Percentiles rank a stretch among this genome's conserved stretches.
Conservation (phyloP, 2,113 vertebrate genomes). For the Boulengeromyrus knoepffleri region DNA sequence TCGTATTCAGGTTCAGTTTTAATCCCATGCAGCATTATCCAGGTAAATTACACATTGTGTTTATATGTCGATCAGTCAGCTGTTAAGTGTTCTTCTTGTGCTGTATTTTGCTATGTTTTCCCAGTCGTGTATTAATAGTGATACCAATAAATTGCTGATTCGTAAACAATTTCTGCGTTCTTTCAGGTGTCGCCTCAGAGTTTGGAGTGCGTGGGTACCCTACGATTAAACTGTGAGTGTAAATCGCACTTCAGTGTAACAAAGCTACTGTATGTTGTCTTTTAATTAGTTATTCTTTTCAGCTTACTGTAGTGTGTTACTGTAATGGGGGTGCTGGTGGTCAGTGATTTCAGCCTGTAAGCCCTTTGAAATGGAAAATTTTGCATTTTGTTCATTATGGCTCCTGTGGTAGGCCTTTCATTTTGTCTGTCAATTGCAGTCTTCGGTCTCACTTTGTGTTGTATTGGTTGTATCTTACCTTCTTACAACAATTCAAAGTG, state of each 20-base stretch:
- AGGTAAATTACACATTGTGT: background rate
- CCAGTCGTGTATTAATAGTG: background rate
- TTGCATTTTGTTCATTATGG: background rate
- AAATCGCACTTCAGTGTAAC: background rate
- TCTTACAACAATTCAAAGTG: background rate
- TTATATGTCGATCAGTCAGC: background rate
- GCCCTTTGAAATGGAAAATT: background rate
- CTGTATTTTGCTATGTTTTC: background rate
- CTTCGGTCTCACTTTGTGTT: background rate
- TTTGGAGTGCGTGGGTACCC: slow-evolving; percentile 83
- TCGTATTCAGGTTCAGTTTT: background rate
- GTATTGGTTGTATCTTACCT: background rate
- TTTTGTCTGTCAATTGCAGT: background rate
- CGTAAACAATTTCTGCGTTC: background rate
- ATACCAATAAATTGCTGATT: background rate
- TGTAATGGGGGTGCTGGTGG: background rate
- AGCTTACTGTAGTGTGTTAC: background rate
- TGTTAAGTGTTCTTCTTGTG: background rate
- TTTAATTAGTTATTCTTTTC: background rate
- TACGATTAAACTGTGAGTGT: slow-evolving; percentile 87
- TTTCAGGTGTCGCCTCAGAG: slow-evolving; percentile 78
- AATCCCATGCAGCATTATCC: background rate
- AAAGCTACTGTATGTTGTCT: background rate
- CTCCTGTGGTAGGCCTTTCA: background rate
- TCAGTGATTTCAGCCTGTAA: background rate